Evolutionary conservation across 92 coral and sea anemone genomes (phyloP).

Genomic region (Parazoanthus atlanticus): DNA sequence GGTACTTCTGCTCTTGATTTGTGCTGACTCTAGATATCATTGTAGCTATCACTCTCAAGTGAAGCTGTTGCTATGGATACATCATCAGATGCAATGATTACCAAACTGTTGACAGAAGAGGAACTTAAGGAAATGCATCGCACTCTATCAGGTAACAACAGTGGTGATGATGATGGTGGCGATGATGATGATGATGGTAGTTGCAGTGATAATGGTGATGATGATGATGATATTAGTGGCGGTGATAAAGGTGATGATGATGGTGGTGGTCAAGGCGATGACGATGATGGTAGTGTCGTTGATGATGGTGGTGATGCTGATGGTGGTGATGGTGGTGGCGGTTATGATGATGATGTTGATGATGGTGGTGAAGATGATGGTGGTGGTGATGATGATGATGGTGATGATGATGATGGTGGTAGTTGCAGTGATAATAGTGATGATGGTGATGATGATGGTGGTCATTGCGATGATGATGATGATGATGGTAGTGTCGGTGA

Average conservation of each 20-base stretch:
- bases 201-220: slow-evolving; percentile 29
- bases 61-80: slow-evolving; percentile 58
- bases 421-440: no score
- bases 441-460: no score
- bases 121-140: slow-evolving; percentile 58
- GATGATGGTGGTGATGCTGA: slow-evolving; percentile 16
- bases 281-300: background rate
- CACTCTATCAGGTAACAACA: slow-evolving; percentile 39
- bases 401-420: no score
- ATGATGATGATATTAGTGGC: slow-evolving; percentile 23
- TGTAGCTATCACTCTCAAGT: slow-evolving; percentile 39
- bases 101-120: slow-evolving; percentile 62
- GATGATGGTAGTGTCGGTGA: no score
- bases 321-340: slow-evolving; percentile 40
- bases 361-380: no score
- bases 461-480: no score
- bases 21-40: background rate
- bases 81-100: slow-evolving; percentile 64
- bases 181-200: background rate
- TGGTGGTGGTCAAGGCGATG: no score
- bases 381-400: no score
- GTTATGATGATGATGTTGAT: background rate
- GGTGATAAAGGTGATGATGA: no score
- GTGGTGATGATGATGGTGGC: background rate
- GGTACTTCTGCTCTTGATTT: background rate